Evolutionary conservation across 64 coral and sea anemone genomes (phyloP).

Genomic region (Pocillopora verrucosa): DNA sequence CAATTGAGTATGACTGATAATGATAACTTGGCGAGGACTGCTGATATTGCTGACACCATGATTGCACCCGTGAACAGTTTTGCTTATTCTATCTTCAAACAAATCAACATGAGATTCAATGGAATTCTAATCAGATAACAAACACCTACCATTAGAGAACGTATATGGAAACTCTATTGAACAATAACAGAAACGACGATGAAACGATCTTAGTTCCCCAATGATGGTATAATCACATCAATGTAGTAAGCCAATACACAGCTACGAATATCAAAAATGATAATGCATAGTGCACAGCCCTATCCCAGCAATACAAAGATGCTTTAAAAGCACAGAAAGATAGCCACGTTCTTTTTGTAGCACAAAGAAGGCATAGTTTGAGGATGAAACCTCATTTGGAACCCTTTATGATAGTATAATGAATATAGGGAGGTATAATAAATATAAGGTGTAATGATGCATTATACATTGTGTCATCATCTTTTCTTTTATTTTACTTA

Average conservation of each 20-base stretch:
- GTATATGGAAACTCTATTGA: constrained; percentile 7
- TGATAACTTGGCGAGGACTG: accelerated
- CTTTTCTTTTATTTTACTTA: too few species aligned
- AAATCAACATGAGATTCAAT: constrained; percentile 26
- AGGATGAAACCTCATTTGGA: too few species aligned
- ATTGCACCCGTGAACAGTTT: background rate
- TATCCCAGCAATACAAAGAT: too few species aligned
- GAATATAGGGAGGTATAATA: too few species aligned
- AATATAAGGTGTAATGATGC: too few species aligned
- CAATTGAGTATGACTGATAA: background rate
- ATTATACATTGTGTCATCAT: too few species aligned
- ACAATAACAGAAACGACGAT: background rate
- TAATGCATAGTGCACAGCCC: too few species aligned
- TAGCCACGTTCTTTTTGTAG: too few species aligned
- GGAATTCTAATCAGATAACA: constrained; percentile 25
- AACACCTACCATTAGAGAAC: constrained; percentile 31
- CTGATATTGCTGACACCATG: background rate
- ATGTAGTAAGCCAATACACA: background rate
- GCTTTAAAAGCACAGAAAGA: too few species aligned
- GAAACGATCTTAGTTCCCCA: constrained; percentile 7
- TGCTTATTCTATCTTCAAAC: background rate
- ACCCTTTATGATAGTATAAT: too few species aligned
- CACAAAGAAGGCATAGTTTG: too few species aligned
- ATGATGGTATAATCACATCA: background rate
- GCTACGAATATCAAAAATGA: too few species aligned